Evolutionary conservation across 2,888 invertebrate species (phyloP).

Genomic region (Camponotus fellah): DNA sequence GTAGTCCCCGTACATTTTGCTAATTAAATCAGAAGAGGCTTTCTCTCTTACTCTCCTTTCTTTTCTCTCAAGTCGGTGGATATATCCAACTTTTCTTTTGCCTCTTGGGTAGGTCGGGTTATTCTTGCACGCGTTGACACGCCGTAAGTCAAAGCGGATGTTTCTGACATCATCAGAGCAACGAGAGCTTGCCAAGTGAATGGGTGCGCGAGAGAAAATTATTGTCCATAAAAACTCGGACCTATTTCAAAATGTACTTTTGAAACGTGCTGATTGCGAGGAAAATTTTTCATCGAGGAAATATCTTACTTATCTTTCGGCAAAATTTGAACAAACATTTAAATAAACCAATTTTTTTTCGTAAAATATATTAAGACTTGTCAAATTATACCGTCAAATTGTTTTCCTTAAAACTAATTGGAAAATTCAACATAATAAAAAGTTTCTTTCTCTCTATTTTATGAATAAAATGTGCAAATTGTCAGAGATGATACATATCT

Average conservation of each 20-base stretch:
- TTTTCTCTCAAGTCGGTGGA: background rate
- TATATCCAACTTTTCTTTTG: constrained; percentile 30
- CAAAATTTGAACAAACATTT: background rate
- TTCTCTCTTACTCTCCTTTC: constrained; percentile 48
- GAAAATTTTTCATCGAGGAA: background rate
- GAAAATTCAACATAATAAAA: background rate
- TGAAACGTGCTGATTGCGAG: constrained; percentile 21
- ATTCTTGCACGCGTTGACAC: constrained; percentile 82
- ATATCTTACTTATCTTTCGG: background rate
- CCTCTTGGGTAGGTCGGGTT: constrained; percentile 57
- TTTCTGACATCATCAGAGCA: constrained; percentile 62
- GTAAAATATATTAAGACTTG: background rate
- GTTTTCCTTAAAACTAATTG: background rate
- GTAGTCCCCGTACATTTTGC: constrained; percentile 81
- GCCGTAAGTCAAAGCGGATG: constrained; percentile 76
- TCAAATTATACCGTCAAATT: background rate
- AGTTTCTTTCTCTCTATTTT: background rate
- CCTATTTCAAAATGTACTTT: constrained; percentile 26
- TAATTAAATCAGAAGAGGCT: constrained; percentile 83
- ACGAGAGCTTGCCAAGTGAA: constrained; percentile 29
- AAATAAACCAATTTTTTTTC: background rate
- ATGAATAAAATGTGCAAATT: background rate
- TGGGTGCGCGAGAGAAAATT: constrained; percentile 17
- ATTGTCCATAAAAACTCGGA: background rate
- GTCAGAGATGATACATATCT: background rate